phyloP scores from a whole-genome alignment of 2,888 invertebrate genomes.

The Clunio marinus region DNA sequence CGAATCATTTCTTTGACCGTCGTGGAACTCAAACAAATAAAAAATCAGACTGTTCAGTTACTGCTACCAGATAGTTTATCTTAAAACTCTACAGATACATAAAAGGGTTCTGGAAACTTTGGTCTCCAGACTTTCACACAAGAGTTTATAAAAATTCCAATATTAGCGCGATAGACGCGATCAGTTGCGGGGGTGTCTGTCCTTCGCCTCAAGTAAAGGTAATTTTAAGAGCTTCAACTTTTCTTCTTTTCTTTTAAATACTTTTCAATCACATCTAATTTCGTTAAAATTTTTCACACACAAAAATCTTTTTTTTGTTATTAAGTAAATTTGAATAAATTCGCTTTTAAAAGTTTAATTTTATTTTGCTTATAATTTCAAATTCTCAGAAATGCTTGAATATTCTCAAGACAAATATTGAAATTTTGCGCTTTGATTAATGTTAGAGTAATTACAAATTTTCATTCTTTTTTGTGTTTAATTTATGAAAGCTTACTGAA shows the following conservation, averaged over 20 bases:
- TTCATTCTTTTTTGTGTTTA: no score
- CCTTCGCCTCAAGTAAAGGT: constrained; percentile 52
- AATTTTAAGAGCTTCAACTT: background rate
- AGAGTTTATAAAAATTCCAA: constrained; percentile 44
- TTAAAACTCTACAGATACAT: no score
- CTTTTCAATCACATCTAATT: constrained; percentile 10
- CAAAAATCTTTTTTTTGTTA: no score
- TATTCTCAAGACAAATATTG: background rate
- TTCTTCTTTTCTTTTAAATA: constrained; percentile 27
- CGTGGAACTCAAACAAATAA: background rate
- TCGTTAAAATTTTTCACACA: constrained; percentile 3
- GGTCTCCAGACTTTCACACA: background rate
- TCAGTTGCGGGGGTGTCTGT: constrained; percentile 54
- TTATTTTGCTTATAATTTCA: no score
- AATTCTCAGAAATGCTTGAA: no score
- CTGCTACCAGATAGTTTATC: no score
- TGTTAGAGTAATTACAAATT: no score
- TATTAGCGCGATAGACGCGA: constrained; percentile 53
- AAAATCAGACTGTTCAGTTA: constrained; percentile 17
- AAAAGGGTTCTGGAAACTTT: background rate
- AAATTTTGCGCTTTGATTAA: no score
- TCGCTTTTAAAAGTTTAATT: no score
- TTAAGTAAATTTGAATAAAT: no score
- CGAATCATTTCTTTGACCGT: background rate
- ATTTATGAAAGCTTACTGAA: no score